Evolutionary conservation across 2,888 invertebrate genomes (phyloP), one percentile per base, ranked within the genome.

Genomic region (Sylvicola fuscatus): DNA sequence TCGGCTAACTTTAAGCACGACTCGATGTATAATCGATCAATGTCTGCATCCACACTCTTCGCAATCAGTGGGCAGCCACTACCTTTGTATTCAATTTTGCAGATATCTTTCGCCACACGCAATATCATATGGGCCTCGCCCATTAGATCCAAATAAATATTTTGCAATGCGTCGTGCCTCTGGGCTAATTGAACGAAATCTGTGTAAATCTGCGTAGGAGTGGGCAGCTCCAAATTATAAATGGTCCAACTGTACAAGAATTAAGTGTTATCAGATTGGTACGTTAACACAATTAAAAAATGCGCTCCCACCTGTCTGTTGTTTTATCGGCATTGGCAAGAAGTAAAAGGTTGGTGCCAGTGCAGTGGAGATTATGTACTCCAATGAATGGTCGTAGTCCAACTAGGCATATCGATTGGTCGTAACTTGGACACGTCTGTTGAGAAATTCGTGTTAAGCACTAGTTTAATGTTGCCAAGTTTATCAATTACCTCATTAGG

Each of bases 111-210:
- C 8, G 21, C 21, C 21, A 21, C 21, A 21, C 21, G 21, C 21
- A 21, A 21, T 21, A 21, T 21, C 43, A 76, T 65, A 48, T 78
- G 76, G 4, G 75, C 75, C 54, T 82, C 81, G 44, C 70, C 68
- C 47, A 81, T 57, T 37, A 83, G 58, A 51, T 79, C 76, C 39
- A 70, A 65, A 48, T 79, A 80, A 2, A 75, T 74, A 2, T 72
- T 31, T 28, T 29, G 67, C 42, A 72, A 73, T 1, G 70, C 65
- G 36, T 64, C 63, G 48, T 74, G 72, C 31, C 66, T 64, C 39
- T 67, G 66, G 1, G 75, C 78, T 27, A 76, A 66, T 42, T 71
- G 67, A 33, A 72, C 65, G 45, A 81, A 70, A 49, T 81, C 81
- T 37, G 67, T 65, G 48, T 76, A 76, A 7, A 80, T 56, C 39